Conservation (phyloP, 2,113 vertebrate genomes). For the Podiceps cristatus region DNA sequence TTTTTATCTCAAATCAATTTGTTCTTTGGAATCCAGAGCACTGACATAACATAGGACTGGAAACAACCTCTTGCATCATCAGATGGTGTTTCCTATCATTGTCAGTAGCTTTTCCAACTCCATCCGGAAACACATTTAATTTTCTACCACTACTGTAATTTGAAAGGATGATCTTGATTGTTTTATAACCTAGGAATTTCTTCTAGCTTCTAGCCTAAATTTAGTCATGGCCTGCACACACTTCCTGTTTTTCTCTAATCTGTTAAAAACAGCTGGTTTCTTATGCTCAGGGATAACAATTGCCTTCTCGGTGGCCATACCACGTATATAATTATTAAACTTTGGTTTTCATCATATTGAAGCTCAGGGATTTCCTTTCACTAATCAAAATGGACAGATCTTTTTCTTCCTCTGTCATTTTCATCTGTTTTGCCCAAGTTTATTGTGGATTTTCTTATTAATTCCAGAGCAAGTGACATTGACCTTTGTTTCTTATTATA, state of each 20-base stretch:
- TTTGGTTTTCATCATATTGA: background rate
- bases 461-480: background rate
- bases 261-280: background rate
- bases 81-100: background rate
- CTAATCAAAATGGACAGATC: background rate
- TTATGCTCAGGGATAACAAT: background rate
- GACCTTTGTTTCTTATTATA: background rate
- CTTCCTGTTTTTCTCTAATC: background rate
- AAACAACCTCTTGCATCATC: background rate
- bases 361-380: background rate
- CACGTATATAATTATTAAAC: background rate
- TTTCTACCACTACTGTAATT: background rate
- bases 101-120: background rate
- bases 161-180: background rate
- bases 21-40: background rate
- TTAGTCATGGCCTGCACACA: background rate
- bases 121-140: background rate
- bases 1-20: background rate
- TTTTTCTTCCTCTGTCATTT: background rate
- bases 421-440: background rate
- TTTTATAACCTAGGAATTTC: background rate
- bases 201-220: background rate
- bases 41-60: background rate
- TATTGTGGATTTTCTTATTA: background rate
- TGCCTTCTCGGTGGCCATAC: background rate